Conservation (phyloP, 2,113 vertebrate species). For the Himantopus leucocephalus region DNA sequence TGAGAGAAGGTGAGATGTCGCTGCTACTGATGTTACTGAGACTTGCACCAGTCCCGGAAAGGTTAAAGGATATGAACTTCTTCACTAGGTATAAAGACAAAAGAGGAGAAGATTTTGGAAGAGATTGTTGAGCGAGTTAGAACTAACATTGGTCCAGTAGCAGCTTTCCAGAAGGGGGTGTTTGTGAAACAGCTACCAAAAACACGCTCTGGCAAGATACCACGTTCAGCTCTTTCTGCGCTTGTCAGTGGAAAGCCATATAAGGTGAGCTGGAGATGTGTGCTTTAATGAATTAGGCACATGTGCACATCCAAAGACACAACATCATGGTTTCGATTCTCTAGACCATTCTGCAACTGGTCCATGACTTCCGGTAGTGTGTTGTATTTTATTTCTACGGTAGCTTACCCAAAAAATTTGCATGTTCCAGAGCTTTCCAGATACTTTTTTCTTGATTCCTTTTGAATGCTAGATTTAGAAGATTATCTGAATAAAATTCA, state of each 20-base stretch:
- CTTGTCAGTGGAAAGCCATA: slow-evolving; percentile 90
- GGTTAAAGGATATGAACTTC: not conserved
- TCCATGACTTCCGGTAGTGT: not conserved
- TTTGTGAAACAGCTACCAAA: slow-evolving; percentile 89
- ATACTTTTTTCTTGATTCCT: not conserved
- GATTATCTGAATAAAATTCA: not conserved
- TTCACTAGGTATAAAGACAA: slow-evolving; percentile 74
- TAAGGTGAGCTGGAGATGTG: slow-evolving; percentile 72
- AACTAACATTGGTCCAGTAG: slow-evolving; percentile 87
- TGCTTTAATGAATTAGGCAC: not conserved
- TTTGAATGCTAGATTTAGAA: not conserved
- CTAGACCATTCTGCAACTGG: not conserved
- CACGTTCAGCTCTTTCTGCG: slow-evolving; percentile 84
- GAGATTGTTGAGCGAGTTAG: slow-evolving; percentile 87
- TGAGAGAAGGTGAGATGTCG: slow-evolving; percentile 81
- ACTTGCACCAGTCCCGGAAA: not conserved
- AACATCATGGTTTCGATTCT: not conserved
- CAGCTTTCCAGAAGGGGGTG: slow-evolving; percentile 86
- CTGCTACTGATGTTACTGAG: not conserved
- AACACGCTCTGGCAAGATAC: slow-evolving; percentile 96
- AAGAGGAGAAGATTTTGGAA: slow-evolving; percentile 66
- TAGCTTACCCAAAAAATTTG: not conserved
- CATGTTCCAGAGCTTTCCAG: not conserved
- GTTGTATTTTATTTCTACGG: not conserved
- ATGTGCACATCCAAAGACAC: not conserved